Base-by-base conservation (phyloP, 1,140 invertebrate species). In the Drosophila burlai region DNA sequence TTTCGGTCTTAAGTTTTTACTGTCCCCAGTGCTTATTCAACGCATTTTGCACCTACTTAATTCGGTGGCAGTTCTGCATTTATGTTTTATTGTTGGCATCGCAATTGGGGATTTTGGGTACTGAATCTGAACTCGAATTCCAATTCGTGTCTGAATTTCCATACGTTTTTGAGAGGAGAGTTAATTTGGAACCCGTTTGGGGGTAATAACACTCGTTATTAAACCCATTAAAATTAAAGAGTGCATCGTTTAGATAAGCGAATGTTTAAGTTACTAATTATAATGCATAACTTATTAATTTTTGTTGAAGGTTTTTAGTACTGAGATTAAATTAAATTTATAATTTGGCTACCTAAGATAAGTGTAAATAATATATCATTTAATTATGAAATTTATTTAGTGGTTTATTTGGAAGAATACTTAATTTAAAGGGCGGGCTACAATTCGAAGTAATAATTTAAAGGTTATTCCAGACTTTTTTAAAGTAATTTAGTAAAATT, bases 1-100 rank as follows among this genome's bases (percentile, higher is more conserved):
- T 89, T 87, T 84, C 55, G 71, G 74, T 72, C 58, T 81, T 81
- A 72, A 81, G 66, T 74, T 78, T 65, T 68, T 66, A 63, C 54
- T 57, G 50, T 46, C 38, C 21, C 43, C 59, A 34, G 24, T 60
- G 50, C 54, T 77, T 77, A 87, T 71, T 80, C 72, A 77, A 65
- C 45, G 57, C 72, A 47, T 49, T 86, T 86, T 52, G 75, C 83
- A 85, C 83, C 55, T 81, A 68, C 63, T 85, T 77, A 63, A 72
- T 59, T 57, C 34, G 26, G 34, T 36, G 34, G 34, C 11, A 24
- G 18, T 34, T 43, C 29, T 55, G 43, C 21, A 42, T 36, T 34
- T 36, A 45, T 38, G 34, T 24, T 77, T 83, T 69, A 71, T 71
- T 65, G 55, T 36, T 29, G 18, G n/a, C 38, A n/a, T 18, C n/a